Conservation (phyloP, 2,797 vertebrate species). For the Tinamus major region DNA sequence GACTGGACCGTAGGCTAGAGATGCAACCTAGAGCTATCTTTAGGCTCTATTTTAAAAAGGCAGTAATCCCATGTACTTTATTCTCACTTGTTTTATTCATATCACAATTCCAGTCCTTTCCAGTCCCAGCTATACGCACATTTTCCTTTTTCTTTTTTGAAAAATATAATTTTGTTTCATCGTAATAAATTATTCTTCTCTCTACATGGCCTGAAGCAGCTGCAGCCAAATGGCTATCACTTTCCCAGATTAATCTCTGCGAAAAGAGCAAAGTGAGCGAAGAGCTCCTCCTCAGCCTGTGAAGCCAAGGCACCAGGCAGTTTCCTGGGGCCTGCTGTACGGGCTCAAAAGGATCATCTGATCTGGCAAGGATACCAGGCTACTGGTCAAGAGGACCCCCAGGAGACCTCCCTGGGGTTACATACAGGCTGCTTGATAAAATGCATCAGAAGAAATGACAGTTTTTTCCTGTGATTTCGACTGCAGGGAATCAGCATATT, state of each 20-base stretch:
- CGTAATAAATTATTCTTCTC: not conserved
- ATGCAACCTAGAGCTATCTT: not conserved
- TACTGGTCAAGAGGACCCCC: not conserved
- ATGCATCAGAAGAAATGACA: not conserved
- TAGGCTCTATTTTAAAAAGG: not conserved
- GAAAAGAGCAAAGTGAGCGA: not conserved
- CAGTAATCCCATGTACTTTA: not conserved
- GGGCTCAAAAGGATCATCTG: not conserved
- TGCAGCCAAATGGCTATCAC: not conserved
- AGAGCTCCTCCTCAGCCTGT: not conserved
- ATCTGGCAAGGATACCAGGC: not conserved
- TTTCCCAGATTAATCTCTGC: not conserved
- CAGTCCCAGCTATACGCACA: not conserved
- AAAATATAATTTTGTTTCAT: not conserved
- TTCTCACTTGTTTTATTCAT: not conserved
- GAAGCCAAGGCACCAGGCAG: not conserved
- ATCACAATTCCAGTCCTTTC: not conserved
- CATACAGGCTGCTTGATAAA: not conserved
- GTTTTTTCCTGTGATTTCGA: not conserved
- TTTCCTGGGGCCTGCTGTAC: accelerated
- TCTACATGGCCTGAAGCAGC: not conserved
- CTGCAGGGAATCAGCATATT: not conserved
- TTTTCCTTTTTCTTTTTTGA: not conserved
- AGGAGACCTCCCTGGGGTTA: not conserved
- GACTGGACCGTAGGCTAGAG: not conserved